Evolutionary conservation across 2,888 invertebrate species (phyloP), one percentile per base, ranked within the genome.

Genomic region (Tachina fera): DNA sequence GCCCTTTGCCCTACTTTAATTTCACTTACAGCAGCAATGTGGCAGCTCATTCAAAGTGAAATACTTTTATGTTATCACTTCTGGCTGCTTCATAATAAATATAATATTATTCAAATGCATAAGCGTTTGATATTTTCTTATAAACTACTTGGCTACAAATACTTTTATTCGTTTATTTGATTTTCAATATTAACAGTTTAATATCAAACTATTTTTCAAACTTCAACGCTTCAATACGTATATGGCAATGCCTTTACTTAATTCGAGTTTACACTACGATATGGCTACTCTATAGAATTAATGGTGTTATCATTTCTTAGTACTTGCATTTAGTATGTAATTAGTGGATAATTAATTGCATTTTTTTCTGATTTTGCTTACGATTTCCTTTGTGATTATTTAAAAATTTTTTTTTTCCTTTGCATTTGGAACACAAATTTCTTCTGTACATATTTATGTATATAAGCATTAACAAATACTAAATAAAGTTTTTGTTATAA

Each of bases 341-440:
- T 10, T 49, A 9, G 4, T 41, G 51, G 5, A 22, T 14, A n/a
- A 16, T 61, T 68, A n/a, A 16, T 61, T 68, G 11, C 1, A 31
- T 9, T 75, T 47, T 67, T 47, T 19, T 71, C 61, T 76, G 60
- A 31, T 71, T 60, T 77, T 78, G 58, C 49, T 31, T 31, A 31
- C 58, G 51, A 43, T 53, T 45, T 31, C 6, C 58, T 60, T 49
- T 53, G 8, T 11, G 9, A 10, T 67, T 47, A 10, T 11, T 19
- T 53, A 14, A 19, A 41, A 8, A 49, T n/a, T 31, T 19, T 39
- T 39, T 58, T 76, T 60, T 53, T 8, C 43, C 14, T 47, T 19
- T 49, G 49, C 3, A 0, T 74, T 19, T 11, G 43, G 45, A n/a
- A 56, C 51, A 67, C 10, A 72, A 60, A 70, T 70, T 74, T 61